Conservation (phyloP, 2,888 invertebrate genomes). For the Onthophagus sagittarius region DNA sequence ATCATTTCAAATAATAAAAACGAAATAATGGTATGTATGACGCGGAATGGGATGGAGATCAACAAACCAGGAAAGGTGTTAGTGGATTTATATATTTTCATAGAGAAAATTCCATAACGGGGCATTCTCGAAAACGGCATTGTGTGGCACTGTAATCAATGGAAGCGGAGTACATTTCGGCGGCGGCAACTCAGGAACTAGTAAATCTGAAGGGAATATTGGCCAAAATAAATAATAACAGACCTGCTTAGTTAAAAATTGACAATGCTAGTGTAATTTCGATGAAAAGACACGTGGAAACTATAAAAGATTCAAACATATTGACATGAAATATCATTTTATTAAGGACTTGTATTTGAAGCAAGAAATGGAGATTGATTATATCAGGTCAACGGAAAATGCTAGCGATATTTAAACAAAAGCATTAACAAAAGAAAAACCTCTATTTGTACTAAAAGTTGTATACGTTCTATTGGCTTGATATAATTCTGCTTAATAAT, state of each 20-base stretch:
- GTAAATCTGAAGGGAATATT: slow-evolving; percentile 16
- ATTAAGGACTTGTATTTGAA: no score
- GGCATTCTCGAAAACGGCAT: slow-evolving; percentile 27
- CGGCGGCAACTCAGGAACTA: slow-evolving; percentile 16
- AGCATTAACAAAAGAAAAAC: no score
- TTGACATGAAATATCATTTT: slow-evolving; percentile 5
- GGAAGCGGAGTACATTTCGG: slow-evolving; percentile 25
- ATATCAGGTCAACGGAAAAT: no score
- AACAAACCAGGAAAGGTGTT: slow-evolving; percentile 21
- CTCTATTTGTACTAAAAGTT: no score
- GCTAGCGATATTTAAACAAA: no score
- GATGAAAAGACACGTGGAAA: slow-evolving; percentile 7
- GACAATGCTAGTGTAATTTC: not conserved
- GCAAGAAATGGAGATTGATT: no score
- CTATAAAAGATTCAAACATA: slow-evolving; percentile 14
- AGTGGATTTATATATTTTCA: slow-evolving; percentile 28
- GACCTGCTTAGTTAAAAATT: no score
- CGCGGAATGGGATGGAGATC: no score
- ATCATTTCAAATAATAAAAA: no score
- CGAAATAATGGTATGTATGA: not conserved
- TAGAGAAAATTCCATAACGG: slow-evolving; percentile 25
- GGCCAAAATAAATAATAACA: not conserved
- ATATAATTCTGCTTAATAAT: no score
- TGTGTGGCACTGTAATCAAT: slow-evolving; percentile 27
- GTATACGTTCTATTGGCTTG: no score